A percentile compares a stretch with the other conserved stretches of the same genome.
These are phyloP conservation scores for Sebastes itinus DNA, from an alignment of 2,797 vertebrate species.

Conservation along the genomic window DNA sequence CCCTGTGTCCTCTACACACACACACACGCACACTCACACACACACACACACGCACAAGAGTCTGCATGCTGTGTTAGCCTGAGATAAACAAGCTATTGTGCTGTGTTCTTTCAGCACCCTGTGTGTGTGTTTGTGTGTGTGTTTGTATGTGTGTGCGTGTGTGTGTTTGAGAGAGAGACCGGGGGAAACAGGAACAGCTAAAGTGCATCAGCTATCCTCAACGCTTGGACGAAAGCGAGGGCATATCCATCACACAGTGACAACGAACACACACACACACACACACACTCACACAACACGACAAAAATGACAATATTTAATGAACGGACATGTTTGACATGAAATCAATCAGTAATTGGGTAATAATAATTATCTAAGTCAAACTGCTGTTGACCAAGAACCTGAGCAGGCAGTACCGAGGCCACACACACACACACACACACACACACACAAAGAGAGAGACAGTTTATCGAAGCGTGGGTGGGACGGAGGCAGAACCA, in stretches of 20 bases:
- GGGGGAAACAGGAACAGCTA: conserved; percentile 45
- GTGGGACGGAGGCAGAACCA: neutral
- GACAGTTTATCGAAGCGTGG: neutral
- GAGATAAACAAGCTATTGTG: conserved; percentile 64
- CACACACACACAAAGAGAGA: neutral
- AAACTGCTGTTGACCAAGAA: conserved; percentile 42
- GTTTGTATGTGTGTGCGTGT: conserved; percentile 13
- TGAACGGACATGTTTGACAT: conserved; percentile 44
- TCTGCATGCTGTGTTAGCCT: conserved; percentile 34
- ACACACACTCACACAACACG: neutral
- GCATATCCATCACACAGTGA: conserved; percentile 65
- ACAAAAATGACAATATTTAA: conserved; percentile 47
- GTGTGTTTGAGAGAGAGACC: conserved; percentile 7
- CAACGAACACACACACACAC: conserved; percentile 22
- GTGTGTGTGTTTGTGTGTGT: neutral
- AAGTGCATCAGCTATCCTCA: conserved; percentile 62
- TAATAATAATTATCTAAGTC: conserved; percentile 35
- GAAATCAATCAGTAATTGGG: conserved; percentile 56
- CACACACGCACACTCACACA: conserved; percentile 31
- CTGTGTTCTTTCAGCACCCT: conserved; percentile 52
- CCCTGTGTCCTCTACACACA: conserved; percentile 34
- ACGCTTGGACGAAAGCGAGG: conserved; percentile 36
- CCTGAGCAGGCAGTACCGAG: neutral
- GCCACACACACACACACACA: conserved; percentile 5
- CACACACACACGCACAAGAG: neutral